Conservation (phyloP, 2,888 invertebrate species). For the Drosophila nr. fundita region DNA sequence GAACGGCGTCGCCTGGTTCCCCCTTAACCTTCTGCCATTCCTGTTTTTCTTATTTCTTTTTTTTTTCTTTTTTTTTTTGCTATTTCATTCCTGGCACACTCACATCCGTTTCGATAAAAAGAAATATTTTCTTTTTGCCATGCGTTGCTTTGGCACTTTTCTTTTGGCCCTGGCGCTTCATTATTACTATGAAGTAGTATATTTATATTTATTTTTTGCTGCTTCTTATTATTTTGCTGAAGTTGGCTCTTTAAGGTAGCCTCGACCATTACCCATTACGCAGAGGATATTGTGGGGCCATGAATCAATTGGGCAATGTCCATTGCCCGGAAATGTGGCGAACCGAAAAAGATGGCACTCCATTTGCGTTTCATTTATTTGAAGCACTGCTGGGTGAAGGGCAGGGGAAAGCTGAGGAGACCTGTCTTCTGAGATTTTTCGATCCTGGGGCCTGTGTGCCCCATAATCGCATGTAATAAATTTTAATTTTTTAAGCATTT, state of each 20-base stretch:
- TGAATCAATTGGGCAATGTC: conserved; percentile 79
- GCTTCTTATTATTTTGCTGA: conserved; percentile 64
- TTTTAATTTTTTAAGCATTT: conserved; percentile 82
- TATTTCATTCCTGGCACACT: conserved; percentile 77
- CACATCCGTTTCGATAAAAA: conserved; percentile 83
- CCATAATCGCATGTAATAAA: conserved; percentile 81
- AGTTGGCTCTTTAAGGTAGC: conserved; percentile 72
- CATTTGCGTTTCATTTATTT: conserved; percentile 61
- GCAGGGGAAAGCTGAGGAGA: not conserved
- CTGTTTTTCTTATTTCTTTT: conserved; percentile 34
- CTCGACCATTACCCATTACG: conserved; percentile 66
- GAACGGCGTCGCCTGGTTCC: conserved; percentile 50
- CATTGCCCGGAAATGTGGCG: conserved; percentile 74
- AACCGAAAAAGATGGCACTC: conserved; percentile 59
- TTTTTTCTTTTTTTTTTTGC: conserved; percentile 47
- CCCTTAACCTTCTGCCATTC: conserved; percentile 18
- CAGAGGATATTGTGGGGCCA: conserved; percentile 78
- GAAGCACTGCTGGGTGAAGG: not conserved
- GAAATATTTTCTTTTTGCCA: conserved; percentile 80
- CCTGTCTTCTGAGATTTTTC: conserved; percentile 15
- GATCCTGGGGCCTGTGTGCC: conserved; percentile 10
- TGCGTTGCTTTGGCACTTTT: conserved; percentile 71
- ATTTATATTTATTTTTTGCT: conserved; percentile 67
- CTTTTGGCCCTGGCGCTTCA: conserved; percentile 62
- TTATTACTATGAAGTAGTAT: conserved; percentile 70